These are phyloP conservation scores for Castor canadensis DNA, from an alignment of 2,113 vertebrate genomes.

Conservation along the genomic window DNA sequence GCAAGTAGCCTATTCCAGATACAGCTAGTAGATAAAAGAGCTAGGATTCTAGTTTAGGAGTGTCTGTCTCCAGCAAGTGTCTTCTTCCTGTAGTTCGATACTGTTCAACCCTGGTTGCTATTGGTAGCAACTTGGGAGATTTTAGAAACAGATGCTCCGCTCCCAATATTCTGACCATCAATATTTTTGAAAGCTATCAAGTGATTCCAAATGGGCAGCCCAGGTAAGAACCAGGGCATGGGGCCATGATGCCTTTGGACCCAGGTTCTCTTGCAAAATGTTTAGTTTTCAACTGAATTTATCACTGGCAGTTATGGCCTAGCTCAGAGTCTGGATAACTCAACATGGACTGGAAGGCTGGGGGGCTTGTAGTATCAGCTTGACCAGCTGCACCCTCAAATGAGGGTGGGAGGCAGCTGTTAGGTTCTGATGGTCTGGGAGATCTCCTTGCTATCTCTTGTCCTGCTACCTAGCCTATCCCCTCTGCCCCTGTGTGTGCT, in stretches of 20 bases:
- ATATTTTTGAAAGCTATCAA: not conserved
- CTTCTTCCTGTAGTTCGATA: not conserved
- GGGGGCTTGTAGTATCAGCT: not conserved
- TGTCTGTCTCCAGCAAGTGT: not conserved
- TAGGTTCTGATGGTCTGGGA: not conserved
- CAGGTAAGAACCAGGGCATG: not conserved
- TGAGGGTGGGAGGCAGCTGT: not conserved
- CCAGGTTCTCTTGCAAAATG: not conserved
- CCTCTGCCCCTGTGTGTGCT: fast-evolving
- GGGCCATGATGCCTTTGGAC: not conserved
- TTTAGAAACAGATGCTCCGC: not conserved
- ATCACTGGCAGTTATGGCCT: not conserved
- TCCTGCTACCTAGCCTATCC: not conserved
- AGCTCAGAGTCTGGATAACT: not conserved
- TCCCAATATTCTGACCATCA: not conserved
- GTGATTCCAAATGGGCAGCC: not conserved
- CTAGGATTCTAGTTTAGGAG: not conserved
- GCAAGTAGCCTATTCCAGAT: not conserved
- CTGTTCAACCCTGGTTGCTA: not conserved
- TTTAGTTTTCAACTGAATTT: not conserved
- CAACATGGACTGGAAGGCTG: not conserved
- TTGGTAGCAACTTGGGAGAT: not conserved
- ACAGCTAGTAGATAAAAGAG: not conserved
- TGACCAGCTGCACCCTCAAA: not conserved
- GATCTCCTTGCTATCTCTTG: not conserved